phyloP scores from a whole-genome alignment of 2,888 invertebrate species.

The Laspeyria flexula region DNA sequence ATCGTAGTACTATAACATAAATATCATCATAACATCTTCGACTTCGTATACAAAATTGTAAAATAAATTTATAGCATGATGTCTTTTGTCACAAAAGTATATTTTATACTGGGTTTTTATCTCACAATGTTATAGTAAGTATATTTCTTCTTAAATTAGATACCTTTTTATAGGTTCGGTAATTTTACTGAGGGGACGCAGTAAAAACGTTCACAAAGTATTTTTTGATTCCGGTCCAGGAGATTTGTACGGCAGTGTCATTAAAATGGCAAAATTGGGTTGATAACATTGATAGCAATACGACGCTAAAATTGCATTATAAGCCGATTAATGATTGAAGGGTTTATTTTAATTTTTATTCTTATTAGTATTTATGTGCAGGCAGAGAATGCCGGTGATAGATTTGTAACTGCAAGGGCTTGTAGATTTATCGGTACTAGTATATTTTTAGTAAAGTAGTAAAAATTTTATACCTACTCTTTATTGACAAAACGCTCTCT shows the following conservation, averaged over 20 bases:
- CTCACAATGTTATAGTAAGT: neutral
- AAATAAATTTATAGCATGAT: neutral
- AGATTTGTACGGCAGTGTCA: conserved; percentile 43
- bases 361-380: no score
- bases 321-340: no score
- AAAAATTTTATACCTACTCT: no score
- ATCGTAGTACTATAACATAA: no score
- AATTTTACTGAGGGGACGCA: conserved; percentile 29
- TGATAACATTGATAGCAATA: neutral
- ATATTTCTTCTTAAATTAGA: conserved; percentile 5
- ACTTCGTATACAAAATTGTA: no score
- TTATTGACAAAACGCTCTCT: no score
- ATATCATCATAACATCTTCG: no score
- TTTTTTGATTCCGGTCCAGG: conserved; percentile 42
- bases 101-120: no score
- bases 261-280: conserved; percentile 42
- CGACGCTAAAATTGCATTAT: neutral
- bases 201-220: conserved; percentile 43
- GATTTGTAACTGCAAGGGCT: no score
- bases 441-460: no score
- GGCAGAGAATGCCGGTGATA: no score
- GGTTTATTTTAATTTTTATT: neutral
- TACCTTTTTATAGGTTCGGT: conserved; percentile 23
- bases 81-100: conserved; percentile 3
- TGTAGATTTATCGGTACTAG: no score